Conservation (phyloP, 2,113 vertebrate genomes). For the Burhinus oedicnemus region DNA sequence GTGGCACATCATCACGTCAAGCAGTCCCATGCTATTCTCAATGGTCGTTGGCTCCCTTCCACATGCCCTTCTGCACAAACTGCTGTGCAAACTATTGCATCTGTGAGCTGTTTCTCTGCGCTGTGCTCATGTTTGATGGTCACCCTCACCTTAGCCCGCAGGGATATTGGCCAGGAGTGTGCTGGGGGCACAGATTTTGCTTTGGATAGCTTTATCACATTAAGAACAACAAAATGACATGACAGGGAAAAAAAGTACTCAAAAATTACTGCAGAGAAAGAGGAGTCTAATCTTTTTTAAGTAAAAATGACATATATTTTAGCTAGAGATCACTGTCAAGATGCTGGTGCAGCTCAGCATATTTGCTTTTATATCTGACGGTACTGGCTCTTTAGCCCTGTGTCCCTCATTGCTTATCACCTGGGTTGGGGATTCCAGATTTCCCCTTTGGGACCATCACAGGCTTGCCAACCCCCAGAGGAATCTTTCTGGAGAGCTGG, state of each 20-base stretch:
- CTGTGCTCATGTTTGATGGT: neutral
- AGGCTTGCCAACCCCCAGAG: neutral
- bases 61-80: neutral
- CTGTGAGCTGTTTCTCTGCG: neutral
- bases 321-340: neutral
- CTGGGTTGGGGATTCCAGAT: neutral
- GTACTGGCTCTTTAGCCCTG: neutral
- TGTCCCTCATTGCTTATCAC: neutral
- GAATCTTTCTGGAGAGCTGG: neutral
- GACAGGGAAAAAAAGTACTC: rapidly evolving
- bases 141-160: neutral
- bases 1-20: neutral
- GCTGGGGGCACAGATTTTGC: neutral
- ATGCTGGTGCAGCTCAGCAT: neutral
- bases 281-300: neutral
- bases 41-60: neutral
- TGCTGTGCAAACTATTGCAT: neutral
- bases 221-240: neutral
- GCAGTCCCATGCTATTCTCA: neutral
- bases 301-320: neutral
- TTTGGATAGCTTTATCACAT: neutral
- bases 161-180: neutral
- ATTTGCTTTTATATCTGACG: neutral
- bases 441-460: neutral
- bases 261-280: neutral